Conservation (phyloP, 2,888 invertebrate genomes). For the Lepidocyrtoides sp. region DNA sequence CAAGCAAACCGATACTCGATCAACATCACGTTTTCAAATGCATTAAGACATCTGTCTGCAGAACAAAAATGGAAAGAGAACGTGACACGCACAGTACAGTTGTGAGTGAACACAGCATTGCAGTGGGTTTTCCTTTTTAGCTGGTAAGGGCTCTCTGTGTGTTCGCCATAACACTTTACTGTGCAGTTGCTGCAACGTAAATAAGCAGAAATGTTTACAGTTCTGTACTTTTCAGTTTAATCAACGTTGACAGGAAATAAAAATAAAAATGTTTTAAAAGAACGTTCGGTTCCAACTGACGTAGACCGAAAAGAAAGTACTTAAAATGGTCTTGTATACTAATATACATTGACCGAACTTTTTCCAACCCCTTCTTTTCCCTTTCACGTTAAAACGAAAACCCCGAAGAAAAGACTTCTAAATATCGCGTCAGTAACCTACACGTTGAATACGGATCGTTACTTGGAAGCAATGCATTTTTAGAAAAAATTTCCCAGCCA, state of each 20-base stretch:
- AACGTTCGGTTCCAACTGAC: too few relatives aligned
- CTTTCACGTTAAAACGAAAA: neutral
- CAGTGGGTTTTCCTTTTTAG: neutral
- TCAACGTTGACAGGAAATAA: conserved; percentile 23
- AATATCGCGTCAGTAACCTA: too few relatives aligned
- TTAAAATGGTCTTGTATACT: neutral
- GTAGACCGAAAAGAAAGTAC: neutral
- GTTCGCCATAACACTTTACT: neutral
- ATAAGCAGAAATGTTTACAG: neutral
- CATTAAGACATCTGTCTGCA: too few relatives aligned
- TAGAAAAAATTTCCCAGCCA: neutral
- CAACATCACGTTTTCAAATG: too few relatives aligned
- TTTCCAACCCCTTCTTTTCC: neutral
- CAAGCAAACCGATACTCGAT: too few relatives aligned
- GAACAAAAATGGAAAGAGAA: too few relatives aligned
- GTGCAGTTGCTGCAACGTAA: too few relatives aligned
- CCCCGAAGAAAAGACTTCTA: too few relatives aligned
- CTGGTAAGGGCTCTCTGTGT: neutral
- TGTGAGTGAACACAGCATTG: too few relatives aligned
- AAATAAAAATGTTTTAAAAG: conserved; percentile 34
- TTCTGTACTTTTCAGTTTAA: conserved; percentile 52
- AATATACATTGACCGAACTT: too few relatives aligned
- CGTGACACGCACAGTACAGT: neutral
- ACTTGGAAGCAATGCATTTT: neutral
- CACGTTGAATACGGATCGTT: too few relatives aligned